Conservation (phyloP, 2,113 vertebrate species). For the Syngnathoides biaculeatus region DNA sequence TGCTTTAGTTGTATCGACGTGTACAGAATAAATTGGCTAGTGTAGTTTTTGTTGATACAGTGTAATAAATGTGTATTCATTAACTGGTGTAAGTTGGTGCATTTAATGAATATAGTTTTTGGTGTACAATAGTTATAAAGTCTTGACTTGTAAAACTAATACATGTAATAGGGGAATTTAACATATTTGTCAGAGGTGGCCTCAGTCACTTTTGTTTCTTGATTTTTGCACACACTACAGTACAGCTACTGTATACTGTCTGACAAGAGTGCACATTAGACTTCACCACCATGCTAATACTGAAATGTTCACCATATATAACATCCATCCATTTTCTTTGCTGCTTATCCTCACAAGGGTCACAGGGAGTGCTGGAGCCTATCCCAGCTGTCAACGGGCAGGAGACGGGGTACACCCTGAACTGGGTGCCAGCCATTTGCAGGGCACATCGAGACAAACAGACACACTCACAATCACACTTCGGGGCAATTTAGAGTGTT, state of each 20-base stretch:
- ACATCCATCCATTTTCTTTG: too few relatives aligned
- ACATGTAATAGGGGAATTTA: not conserved
- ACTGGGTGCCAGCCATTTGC: too few relatives aligned
- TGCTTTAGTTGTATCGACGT: not conserved
- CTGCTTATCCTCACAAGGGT: too few relatives aligned
- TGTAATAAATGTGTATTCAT: constrained; percentile 54
- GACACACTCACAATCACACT: too few relatives aligned
- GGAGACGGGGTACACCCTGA: too few relatives aligned
- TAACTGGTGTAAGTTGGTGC: constrained; percentile 12
- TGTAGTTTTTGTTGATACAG: constrained; percentile 29
- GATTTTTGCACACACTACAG: not conserved
- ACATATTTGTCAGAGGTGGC: not conserved
- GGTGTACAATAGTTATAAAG: not conserved
- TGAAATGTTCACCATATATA: not conserved
- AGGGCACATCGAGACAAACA: too few relatives aligned
- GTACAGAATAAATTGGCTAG: constrained; percentile 7
- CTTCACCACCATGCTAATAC: not conserved
- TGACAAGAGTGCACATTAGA: not conserved
- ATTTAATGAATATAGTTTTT: not conserved
- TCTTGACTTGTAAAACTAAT: not conserved
- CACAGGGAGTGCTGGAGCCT: too few relatives aligned
- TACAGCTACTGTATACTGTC: not conserved
- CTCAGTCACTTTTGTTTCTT: not conserved
- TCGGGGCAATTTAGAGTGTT: too few relatives aligned
- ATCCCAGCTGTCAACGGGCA: too few relatives aligned